A percentile compares a stretch with the other conserved stretches of the same genome.
phyloP scores from a whole-genome alignment of 53 echinoderm and acorn worm species.

The Hippasteria phrygiana region DNA sequence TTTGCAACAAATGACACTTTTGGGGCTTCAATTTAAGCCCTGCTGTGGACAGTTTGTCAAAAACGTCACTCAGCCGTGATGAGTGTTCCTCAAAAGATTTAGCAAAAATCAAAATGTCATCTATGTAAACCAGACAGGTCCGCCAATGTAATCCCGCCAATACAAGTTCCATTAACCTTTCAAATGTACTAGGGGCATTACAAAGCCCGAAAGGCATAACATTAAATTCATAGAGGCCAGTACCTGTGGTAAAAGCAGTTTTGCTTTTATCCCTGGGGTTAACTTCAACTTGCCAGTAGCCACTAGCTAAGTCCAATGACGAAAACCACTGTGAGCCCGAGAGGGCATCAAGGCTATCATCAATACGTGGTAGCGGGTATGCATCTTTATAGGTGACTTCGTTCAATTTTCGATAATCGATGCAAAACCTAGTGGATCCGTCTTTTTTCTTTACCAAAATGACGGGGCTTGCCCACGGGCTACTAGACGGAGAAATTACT shows the following conservation, averaged over 20 bases:
- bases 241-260: constrained; percentile 60
- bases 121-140: constrained; percentile 58
- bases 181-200: constrained; percentile 67
- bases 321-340: constrained; percentile 48
- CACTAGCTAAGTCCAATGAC: constrained; percentile 41
- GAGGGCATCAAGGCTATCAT: constrained; percentile 62
- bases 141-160: constrained; percentile 43
- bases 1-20: constrained; percentile 33
- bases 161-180: constrained; percentile 60
- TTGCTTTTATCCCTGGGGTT: constrained; percentile 31
- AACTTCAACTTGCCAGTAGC: constrained; percentile 57
- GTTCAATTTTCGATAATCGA: constrained; percentile 9
- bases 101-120: constrained; percentile 70
- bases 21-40: constrained; percentile 48
- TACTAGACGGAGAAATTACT: constrained; percentile 23
- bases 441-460: constrained; percentile 45
- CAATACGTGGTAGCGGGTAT: constrained; percentile 38
- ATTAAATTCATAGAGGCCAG: constrained; percentile 70
- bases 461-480: constrained; percentile 65
- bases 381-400: constrained; percentile 49
- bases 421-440: too few species aligned
- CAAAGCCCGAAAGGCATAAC: constrained; percentile 63
- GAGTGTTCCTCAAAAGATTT: constrained; percentile 38
- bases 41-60: constrained; percentile 26
- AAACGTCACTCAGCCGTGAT: constrained; percentile 31